A percentile compares a stretch with the other conserved stretches of the same genome.
These are phyloP conservation scores for Drosophila serrata DNA, from an alignment of 1,140 invertebrate species.

Conservation along the genomic window DNA sequence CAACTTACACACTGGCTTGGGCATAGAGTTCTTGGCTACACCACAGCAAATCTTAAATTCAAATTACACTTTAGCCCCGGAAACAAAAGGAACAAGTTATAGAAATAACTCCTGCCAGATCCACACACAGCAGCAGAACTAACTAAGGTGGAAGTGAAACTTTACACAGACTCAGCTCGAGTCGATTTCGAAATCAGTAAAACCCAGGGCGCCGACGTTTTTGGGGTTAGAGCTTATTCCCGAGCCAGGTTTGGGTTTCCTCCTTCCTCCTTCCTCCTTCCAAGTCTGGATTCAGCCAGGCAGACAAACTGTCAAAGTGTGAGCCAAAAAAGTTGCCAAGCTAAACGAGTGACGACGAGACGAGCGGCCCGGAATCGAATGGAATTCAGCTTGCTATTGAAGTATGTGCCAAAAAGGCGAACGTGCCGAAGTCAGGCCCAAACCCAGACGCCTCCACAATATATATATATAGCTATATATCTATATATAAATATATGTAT, in stretches of 20 bases:
- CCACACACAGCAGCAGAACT: slow-evolving; percentile 18
- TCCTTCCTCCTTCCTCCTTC: no score
- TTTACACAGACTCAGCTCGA: slow-evolving; percentile 61
- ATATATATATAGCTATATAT: slow-evolving; percentile 1
- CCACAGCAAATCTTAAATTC: slow-evolving; percentile 82
- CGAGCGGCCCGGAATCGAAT: slow-evolving; percentile 70
- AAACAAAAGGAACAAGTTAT: slow-evolving; percentile 74
- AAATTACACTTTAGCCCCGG: slow-evolving; percentile 78
- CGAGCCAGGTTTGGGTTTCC: background rate
- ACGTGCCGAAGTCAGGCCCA: slow-evolving; percentile 46
- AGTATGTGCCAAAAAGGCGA: slow-evolving; percentile 83
- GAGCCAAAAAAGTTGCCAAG: slow-evolving; percentile 77
- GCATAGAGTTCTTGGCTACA: slow-evolving; percentile 38
- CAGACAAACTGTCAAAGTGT: slow-evolving; percentile 81
- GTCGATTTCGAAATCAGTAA: slow-evolving; percentile 78
- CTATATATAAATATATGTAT: slow-evolving; percentile 13
- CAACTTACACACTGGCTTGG: slow-evolving; percentile 11
- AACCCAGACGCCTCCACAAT: slow-evolving; percentile 34
- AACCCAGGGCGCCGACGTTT: slow-evolving; percentile 74
- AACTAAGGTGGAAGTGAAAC: slow-evolving; percentile 35
- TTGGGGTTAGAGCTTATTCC: slow-evolving; percentile 51
- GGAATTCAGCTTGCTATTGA: slow-evolving; percentile 81
- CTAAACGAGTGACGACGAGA: slow-evolving; percentile 75
- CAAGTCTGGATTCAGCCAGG: slow-evolving; percentile 38
- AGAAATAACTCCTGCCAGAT: slow-evolving; percentile 69